A percentile compares a stretch with the other conserved stretches of the same genome.
Evolutionary conservation across 1,140 invertebrate genomes (phyloP).

Genomic region (Drosophila virilis): DNA sequence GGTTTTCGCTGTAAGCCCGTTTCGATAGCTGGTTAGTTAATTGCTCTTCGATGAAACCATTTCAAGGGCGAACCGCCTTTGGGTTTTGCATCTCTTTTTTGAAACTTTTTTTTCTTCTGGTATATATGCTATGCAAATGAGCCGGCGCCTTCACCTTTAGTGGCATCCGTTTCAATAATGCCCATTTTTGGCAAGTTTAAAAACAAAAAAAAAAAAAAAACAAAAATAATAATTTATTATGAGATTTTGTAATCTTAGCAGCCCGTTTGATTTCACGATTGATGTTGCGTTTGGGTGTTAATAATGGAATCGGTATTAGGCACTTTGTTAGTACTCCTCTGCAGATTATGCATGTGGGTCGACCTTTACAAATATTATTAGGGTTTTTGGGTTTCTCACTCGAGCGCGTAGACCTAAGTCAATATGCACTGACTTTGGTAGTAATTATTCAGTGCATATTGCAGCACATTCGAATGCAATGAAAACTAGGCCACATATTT

Average conservation of each 20-base stretch:
- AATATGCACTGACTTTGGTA: not conserved
- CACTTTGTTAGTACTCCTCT: slow-evolving; percentile 11
- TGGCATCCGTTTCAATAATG: slow-evolving; percentile 56
- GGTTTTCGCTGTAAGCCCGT: slow-evolving; percentile 45
- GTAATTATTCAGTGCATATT: not conserved
- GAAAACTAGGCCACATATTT: not conserved
- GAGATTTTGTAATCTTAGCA: slow-evolving; percentile 62
- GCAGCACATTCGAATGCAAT: not conserved
- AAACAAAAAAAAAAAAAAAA: slow-evolving; percentile 22
- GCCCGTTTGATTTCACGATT: slow-evolving; percentile 52
- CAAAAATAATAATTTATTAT: no score
- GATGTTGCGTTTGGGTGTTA: slow-evolving; percentile 40
- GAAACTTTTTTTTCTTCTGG: not conserved
- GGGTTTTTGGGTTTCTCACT: not conserved
- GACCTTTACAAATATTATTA: not conserved
- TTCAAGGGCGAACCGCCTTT: slow-evolving; percentile 71
- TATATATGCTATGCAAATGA: slow-evolving; percentile 63
- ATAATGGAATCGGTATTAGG: slow-evolving; percentile 44
- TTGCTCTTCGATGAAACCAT: slow-evolving; percentile 64
- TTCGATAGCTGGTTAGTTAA: slow-evolving; percentile 64
- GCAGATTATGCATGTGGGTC: slow-evolving; percentile 1
- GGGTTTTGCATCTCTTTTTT: slow-evolving; percentile 52
- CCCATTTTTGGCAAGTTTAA: slow-evolving; percentile 53
- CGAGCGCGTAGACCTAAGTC: slow-evolving; percentile 2
- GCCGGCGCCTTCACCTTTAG: slow-evolving; percentile 60